A percentile compares a stretch with the other conserved stretches of the same genome.
Evolutionary conservation across 2,888 invertebrate species (phyloP).

Genomic region (Alsophila aescularia): DNA sequence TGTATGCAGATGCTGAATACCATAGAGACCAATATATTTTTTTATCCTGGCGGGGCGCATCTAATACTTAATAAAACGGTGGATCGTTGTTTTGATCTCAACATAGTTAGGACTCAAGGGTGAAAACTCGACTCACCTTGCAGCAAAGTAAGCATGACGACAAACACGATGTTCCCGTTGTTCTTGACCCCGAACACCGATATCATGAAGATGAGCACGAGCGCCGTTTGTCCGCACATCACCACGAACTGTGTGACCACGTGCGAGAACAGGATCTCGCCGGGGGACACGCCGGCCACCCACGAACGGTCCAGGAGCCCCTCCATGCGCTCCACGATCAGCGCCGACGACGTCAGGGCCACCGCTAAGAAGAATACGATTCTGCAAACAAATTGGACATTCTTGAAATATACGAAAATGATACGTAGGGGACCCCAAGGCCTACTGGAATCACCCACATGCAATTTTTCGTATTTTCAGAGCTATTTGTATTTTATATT

Average conservation of each 20-base stretch:
- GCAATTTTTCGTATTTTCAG: too few species aligned
- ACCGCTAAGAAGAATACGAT: constrained; percentile 98
- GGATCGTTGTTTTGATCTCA: background rate
- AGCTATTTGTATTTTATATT: too few species aligned
- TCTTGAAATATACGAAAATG: too few species aligned
- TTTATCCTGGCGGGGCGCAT: too few species aligned
- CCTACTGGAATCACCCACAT: too few species aligned
- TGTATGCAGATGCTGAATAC: too few species aligned
- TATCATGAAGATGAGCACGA: constrained; percentile 96
- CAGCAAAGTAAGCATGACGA: constrained; percentile 92
- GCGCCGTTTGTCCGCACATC: constrained; percentile 96
- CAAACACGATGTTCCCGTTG: constrained; percentile 93
- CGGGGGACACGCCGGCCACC: constrained; percentile 96
- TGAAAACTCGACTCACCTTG: constrained; percentile 84
- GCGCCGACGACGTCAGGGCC: constrained; percentile 95
- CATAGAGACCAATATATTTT: too few species aligned
- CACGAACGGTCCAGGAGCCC: constrained; percentile 96
- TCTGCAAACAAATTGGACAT: constrained; percentile 78
- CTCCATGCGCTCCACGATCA: constrained; percentile 96
- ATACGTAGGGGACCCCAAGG: too few species aligned
- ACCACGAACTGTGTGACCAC: constrained; percentile 97
- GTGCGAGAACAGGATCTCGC: constrained; percentile 96
- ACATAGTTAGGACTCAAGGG: background rate
- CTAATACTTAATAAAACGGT: too few species aligned
- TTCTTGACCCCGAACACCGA: constrained; percentile 95